These are phyloP conservation scores for Pipistrellus kuhlii DNA, from an alignment of 2,797 vertebrate genomes.

Conservation along the genomic window DNA sequence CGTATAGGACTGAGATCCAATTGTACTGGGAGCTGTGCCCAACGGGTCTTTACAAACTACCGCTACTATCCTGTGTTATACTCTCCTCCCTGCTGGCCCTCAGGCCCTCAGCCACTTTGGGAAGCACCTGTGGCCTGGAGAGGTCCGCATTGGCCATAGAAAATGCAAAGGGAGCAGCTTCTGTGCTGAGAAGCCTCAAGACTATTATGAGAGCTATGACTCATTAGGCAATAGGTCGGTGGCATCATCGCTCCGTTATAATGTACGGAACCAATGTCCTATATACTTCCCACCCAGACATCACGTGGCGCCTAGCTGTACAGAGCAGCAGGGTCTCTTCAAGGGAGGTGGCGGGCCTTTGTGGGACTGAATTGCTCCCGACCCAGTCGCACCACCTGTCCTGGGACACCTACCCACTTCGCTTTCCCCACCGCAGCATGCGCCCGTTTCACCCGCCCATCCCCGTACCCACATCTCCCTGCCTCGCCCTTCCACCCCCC, in stretches of 20 bases:
- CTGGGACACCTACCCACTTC: background rate
- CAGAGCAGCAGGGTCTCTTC: background rate
- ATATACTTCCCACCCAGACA: background rate
- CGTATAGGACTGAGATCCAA: background rate
- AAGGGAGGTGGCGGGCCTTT: background rate
- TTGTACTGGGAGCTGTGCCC: background rate
- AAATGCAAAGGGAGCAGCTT: background rate
- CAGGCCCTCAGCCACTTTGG: background rate
- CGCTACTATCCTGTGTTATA: background rate
- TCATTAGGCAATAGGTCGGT: background rate
- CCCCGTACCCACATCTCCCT: accelerated
- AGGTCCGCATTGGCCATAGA: background rate
- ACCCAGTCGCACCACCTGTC: background rate
- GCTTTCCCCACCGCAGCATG: background rate
- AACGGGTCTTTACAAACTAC: background rate
- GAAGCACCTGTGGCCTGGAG: background rate
- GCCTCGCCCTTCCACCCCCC: background rate
- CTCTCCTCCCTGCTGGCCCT: too few relatives aligned
- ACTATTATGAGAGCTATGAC: background rate
- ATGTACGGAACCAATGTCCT: background rate
- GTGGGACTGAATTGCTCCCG: background rate
- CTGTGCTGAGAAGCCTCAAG: background rate
- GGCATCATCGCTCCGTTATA: background rate
- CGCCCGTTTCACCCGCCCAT: too few relatives aligned
- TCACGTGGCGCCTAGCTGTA: too few relatives aligned